Conservation (phyloP, 2,113 vertebrate species). For the Corythornis madagascariensis region DNA sequence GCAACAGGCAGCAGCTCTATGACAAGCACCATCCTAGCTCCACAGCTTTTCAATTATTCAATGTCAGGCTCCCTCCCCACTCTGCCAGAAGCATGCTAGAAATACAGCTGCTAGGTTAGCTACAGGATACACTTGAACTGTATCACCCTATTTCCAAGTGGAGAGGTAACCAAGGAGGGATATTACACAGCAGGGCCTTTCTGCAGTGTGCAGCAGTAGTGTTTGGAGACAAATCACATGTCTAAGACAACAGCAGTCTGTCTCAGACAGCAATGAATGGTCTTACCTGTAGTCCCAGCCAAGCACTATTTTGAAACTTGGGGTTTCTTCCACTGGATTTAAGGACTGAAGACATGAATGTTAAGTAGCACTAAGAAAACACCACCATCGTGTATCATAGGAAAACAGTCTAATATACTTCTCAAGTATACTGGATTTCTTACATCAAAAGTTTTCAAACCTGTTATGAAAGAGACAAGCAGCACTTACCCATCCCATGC, state of each 20-base stretch:
- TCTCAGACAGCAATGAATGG: not conserved
- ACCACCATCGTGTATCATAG: not conserved
- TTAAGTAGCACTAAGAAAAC: not conserved
- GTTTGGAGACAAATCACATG: not conserved
- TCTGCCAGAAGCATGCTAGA: not conserved
- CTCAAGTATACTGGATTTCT: not conserved
- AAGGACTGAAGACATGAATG: not conserved
- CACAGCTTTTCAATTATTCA: not conserved
- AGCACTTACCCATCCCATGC: not conserved
- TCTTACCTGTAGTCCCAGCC: not conserved
- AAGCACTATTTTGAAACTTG: not conserved
- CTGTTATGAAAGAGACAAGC: not conserved
- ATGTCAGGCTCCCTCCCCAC: not conserved
- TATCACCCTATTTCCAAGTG: not conserved
- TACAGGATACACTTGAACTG: not conserved
- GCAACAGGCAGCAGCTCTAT: not conserved
- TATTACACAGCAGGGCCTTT: not conserved
- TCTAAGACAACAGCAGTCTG: not conserved
- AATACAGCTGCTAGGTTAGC: not conserved
- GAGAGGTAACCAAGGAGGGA: not conserved
- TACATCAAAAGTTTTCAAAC: not conserved
- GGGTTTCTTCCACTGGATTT: not conserved
- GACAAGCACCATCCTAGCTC: not conserved
- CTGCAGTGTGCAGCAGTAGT: not conserved
- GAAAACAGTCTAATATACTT: not conserved